phyloP scores from a whole-genome alignment of 2,888 invertebrate species.

The Lithophane leautieri region DNA sequence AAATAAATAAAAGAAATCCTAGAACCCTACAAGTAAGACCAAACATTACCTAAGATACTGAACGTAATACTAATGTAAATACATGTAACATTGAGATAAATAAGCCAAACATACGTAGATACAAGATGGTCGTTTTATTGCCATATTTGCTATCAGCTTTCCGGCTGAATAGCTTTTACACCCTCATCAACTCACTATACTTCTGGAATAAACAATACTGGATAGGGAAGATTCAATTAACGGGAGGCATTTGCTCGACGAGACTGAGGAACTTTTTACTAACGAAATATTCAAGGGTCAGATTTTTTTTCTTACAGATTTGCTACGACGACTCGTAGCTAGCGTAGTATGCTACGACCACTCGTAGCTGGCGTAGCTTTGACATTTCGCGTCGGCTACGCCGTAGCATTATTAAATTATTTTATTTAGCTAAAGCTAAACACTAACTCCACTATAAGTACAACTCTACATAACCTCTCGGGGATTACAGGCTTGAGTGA shows the following conservation, averaged over 20 bases:
- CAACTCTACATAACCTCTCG: neutral
- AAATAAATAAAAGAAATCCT: constrained; percentile 6
- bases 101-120: constrained; percentile 54
- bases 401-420: neutral
- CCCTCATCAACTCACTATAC: constrained; percentile 71
- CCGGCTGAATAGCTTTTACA: constrained; percentile 72
- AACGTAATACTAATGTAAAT: constrained; percentile 27
- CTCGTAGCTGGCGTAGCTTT: neutral
- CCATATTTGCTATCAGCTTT: constrained; percentile 77
- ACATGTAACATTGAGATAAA: constrained; percentile 41
- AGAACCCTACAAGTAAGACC: neutral
- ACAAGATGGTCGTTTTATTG: constrained; percentile 68
- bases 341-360: neutral
- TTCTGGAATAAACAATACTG: constrained; percentile 33
- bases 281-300: neutral
- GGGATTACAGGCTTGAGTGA: neutral
- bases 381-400: too few relatives aligned
- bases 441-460: neutral
- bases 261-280: too few relatives aligned
- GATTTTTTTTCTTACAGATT: neutral
- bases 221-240: constrained; percentile 44
- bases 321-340: neutral
- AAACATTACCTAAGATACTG: constrained; percentile 11
- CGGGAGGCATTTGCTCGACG: neutral
- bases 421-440: neutral